A percentile compares a stretch with the other conserved stretches of the same genome.
Evolutionary conservation across 2,113 vertebrate species (phyloP).

Genomic region (Seriola aureovittata): DNA sequence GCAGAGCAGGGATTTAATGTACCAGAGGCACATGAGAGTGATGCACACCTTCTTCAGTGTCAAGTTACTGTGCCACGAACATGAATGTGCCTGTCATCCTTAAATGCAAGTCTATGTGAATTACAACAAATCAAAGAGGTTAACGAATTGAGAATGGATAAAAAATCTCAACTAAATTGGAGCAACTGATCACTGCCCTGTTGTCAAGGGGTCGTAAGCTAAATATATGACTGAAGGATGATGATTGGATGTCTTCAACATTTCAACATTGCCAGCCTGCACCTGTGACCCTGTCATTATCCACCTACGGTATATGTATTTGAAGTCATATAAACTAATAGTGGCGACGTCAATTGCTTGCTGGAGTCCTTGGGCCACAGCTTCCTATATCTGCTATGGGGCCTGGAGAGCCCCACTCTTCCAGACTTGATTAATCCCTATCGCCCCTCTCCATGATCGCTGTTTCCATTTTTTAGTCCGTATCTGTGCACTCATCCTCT

Average conservation of each 20-base stretch:
- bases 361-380: constrained; percentile 38
- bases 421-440: constrained; percentile 82
- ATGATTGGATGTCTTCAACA: constrained; percentile 27
- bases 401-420: constrained; percentile 62
- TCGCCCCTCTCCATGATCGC: constrained; percentile 71
- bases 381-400: constrained; percentile 36
- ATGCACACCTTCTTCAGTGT: constrained; percentile 51
- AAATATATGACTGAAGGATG: constrained; percentile 25
- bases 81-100: constrained; percentile 38
- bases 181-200: constrained; percentile 46
- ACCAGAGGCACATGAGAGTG: constrained; percentile 65
- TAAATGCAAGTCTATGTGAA: constrained; percentile 64
- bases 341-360: constrained; percentile 18
- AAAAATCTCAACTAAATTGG: constrained; percentile 52
- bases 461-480: constrained; percentile 77
- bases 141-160: constrained; percentile 60
- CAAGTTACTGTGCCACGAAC: constrained; percentile 52
- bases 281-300: constrained; percentile 52
- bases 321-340: constrained; percentile 50
- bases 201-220: constrained; percentile 51
- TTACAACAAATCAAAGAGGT: constrained; percentile 68
- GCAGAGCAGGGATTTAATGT: constrained; percentile 57
- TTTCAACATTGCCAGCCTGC: constrained; percentile 18
- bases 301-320: constrained; percentile 25
- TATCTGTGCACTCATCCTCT: constrained; percentile 82